Percentiles rank a stretch among this genome's conserved stretches.
These are phyloP conservation scores for Diadumene lineata DNA, from an alignment of 92 coral and sea anemone genomes.

Conservation along the genomic window DNA sequence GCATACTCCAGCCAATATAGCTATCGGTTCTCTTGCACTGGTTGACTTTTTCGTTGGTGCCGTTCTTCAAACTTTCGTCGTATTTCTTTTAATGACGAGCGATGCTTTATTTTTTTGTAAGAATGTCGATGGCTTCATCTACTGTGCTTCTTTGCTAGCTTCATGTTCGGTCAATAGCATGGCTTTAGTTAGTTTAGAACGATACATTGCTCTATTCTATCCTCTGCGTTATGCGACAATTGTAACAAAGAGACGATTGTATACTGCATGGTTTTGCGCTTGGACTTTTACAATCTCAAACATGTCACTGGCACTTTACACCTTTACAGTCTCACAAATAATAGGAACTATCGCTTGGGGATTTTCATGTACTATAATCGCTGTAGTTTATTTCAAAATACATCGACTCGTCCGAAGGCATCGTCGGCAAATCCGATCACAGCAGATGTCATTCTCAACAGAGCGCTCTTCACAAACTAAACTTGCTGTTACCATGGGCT, in stretches of 20 bases:
- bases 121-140: not conserved
- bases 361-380: constrained; percentile 28
- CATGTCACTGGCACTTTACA: constrained; percentile 25
- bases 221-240: constrained; percentile 64
- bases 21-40: constrained; percentile 11
- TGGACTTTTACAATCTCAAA: constrained; percentile 29
- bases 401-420: constrained; percentile 44
- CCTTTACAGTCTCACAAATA: constrained; percentile 21
- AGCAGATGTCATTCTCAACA: not conserved
- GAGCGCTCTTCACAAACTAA: constrained; percentile 33
- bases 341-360: constrained; percentile 16
- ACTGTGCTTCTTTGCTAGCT: not conserved
- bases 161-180: constrained; percentile 1
- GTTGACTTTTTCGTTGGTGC: constrained; percentile 19
- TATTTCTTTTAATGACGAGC: not conserved
- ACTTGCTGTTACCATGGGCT: constrained; percentile 50
- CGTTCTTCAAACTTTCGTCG: not conserved
- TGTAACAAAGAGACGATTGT: constrained; percentile 31
- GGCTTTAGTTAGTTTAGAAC: constrained; percentile 75
- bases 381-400: constrained; percentile 41
- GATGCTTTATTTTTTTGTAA: not conserved
- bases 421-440: constrained; percentile 44
- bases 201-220: constrained; percentile 47
- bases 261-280: constrained; percentile 46
- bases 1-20: not conserved